phyloP scores from a whole-genome alignment of 2,888 invertebrate species.

The Andrena marginata region DNA sequence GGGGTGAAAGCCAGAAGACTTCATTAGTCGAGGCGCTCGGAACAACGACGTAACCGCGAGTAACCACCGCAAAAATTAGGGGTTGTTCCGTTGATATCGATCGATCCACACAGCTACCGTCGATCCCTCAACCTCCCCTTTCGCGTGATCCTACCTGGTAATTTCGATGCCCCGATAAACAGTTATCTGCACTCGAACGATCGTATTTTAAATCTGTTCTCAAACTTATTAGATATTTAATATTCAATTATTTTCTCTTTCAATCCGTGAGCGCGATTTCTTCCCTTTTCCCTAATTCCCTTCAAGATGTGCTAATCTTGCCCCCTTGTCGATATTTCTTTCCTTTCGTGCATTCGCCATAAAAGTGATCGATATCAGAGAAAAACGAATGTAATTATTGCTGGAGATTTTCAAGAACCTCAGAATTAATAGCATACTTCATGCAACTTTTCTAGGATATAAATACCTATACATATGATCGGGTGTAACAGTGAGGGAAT shows the following conservation, averaged over 20 bases:
- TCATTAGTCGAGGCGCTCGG: constrained; percentile 59
- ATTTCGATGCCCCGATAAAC: constrained; percentile 3
- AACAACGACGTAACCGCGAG: constrained; percentile 55
- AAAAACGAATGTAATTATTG: too few species aligned
- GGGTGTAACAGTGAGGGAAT: background rate
- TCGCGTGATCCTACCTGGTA: background rate
- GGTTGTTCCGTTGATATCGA: constrained; percentile 49
- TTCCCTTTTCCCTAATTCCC: too few species aligned
- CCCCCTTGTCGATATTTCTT: too few species aligned
- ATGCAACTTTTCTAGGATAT: too few species aligned
- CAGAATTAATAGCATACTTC: too few species aligned
- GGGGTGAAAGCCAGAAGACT: constrained; percentile 60
- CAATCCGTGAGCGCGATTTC: too few species aligned
- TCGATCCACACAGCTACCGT: constrained; percentile 33
- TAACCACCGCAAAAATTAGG: constrained; percentile 63
- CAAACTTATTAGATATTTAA: background rate
- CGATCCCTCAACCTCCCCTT: constrained; percentile 17
- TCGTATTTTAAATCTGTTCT: background rate
- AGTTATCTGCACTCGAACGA: too few species aligned
- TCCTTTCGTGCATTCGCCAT: too few species aligned
- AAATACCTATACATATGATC: background rate
- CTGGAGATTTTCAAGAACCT: too few species aligned
- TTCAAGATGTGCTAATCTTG: too few species aligned
- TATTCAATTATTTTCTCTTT: background rate
- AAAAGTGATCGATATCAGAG: too few species aligned